Base-by-base conservation (phyloP, 1,140 invertebrate species). In the Papilio polyxenes region DNA sequence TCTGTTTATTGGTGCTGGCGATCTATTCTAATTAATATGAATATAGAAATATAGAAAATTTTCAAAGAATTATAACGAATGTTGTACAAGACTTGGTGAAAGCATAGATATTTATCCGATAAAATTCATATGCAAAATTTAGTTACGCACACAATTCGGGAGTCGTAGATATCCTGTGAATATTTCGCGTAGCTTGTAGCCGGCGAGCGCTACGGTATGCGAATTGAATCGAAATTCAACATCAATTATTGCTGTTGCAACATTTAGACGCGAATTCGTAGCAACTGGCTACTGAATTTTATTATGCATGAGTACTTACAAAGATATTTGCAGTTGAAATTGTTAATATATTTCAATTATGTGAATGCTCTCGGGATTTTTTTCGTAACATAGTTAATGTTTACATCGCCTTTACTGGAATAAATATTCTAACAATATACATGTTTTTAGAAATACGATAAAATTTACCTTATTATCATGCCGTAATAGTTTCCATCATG, bases 211-310 rank as follows among this genome's bases (percentile, higher is more conserved):
- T 37, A 40, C 65, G 65, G 31, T 72, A 72, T 72, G 65, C 31
- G 31, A 72, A 72, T 72, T 37, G 13, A 72, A 72, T 72, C 62
- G 31, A 72, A 72, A 72, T 72, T 15, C 23, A 72, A 15, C 65
- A 72, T 72, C 65, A 72, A 31, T 72, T 72, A 72, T 72, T 37
- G 65, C 31, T 72, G 23, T 72, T 72, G 65, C 62, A 65, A 65
- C 62, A 65, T 31, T 65, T 23, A 59, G 56, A 59, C 7, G 6
- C 56, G 56, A 20, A 59, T 59, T 59, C 56, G 17, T 59, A 59
- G 56, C 56, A 59, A 59, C 56, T 20, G 8, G 56, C 56, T 59
- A 53, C 51, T 6, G 56, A 59, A 59, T 59, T 59, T 6, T 59
- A 59, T 59, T 59, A 9, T 59, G 17, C 17, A 17, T n/a, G n/a